phyloP scores from a whole-genome alignment of 2,888 invertebrate genomes.

The Lepidocyrtinus sp. region DNA sequence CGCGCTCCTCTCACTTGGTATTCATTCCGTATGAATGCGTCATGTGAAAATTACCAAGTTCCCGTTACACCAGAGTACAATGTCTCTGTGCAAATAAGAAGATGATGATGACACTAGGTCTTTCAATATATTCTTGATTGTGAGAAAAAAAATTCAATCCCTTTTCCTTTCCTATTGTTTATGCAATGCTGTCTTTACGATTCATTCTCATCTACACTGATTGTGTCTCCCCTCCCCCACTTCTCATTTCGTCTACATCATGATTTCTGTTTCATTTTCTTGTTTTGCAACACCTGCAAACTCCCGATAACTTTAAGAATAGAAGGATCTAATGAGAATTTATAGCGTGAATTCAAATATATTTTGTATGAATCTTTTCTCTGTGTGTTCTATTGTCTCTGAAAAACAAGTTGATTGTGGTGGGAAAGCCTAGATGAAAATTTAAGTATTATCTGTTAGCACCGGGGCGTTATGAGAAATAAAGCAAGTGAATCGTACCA shows the following conservation, averaged over 20 bases:
- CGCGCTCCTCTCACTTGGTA: neutral
- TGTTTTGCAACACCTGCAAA: neutral
- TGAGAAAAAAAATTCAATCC: neutral
- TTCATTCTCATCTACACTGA: neutral
- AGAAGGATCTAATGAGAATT: neutral
- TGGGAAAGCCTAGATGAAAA: neutral
- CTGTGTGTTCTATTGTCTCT: too few species aligned
- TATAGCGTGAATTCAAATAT: neutral
- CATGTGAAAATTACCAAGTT: neutral
- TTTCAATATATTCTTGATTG: neutral
- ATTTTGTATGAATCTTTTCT: too few species aligned
- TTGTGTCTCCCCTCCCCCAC: too few species aligned
- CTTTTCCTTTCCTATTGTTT: neutral
- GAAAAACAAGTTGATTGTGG: too few species aligned
- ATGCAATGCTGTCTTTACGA: neutral
- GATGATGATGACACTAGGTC: neutral
- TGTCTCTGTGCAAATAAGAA: neutral
- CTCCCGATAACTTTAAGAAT: neutral
- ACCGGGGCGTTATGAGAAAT: neutral
- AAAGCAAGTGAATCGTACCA: neutral
- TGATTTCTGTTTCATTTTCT: too few species aligned
- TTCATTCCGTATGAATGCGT: neutral
- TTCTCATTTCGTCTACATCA: neutral
- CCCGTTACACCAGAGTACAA: neutral
- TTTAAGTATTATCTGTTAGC: neutral